Percentiles rank a stretch among this genome's conserved stretches.
phyloP scores from a whole-genome alignment of 2,113 vertebrate species.

The Osmerus mordax region DNA sequence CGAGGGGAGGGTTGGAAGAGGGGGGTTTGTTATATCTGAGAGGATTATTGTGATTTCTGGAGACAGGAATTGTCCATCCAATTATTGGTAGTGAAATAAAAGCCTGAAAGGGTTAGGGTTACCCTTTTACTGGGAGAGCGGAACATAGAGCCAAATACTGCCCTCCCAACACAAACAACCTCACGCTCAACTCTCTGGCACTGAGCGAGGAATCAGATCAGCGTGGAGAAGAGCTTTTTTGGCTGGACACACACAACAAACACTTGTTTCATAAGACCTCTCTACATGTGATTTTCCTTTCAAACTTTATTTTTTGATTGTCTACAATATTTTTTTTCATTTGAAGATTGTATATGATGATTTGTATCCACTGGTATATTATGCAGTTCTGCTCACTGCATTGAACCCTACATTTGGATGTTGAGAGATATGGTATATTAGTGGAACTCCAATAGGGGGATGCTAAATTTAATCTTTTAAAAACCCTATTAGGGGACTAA shows the following conservation, averaged over 20 bases:
- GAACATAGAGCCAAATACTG: slow-evolving; percentile 25
- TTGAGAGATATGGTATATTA: not conserved
- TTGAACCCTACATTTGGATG: not conserved
- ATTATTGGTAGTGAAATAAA: slow-evolving; percentile 49
- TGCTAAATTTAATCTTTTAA: slow-evolving; percentile 34
- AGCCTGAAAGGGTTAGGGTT: slow-evolving; percentile 23
- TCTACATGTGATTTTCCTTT: no score
- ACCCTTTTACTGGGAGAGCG: slow-evolving; percentile 31
- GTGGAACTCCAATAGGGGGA: slow-evolving; percentile 2
- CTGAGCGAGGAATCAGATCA: not conserved
- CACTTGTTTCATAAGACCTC: no score
- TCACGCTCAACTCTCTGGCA: not conserved
- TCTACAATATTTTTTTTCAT: no score
- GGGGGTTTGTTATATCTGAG: slow-evolving; percentile 73
- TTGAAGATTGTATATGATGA: no score
- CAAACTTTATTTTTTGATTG: no score
- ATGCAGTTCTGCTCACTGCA: not conserved
- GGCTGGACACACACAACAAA: not conserved
- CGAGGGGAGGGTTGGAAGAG: slow-evolving; percentile 65
- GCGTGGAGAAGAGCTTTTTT: not conserved
- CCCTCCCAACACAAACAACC: slow-evolving; percentile 2
- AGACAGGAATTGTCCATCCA: slow-evolving; percentile 67
- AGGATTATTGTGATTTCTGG: slow-evolving; percentile 83
- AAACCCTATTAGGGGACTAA: slow-evolving; percentile 25
- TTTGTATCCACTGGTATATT: no score